Evolutionary conservation across 1,140 invertebrate species (phyloP).

Genomic region (Drosophila auraria): DNA sequence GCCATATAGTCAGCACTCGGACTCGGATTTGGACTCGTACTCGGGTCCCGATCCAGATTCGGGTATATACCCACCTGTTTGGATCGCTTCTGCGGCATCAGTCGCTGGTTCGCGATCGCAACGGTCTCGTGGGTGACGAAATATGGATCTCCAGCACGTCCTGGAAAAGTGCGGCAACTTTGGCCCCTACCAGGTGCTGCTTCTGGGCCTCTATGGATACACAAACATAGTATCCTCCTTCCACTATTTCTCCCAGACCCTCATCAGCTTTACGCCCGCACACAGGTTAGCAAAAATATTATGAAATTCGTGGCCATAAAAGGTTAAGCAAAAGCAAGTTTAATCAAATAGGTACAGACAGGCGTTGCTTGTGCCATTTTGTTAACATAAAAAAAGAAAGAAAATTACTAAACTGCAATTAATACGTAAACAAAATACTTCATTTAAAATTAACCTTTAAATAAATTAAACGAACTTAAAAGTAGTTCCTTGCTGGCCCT

Average conservation of each 20-base stretch:
- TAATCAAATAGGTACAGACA: neutral
- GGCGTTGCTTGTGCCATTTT: neutral
- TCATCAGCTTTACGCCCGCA: slow-evolving; percentile 86
- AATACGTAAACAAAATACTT: neutral
- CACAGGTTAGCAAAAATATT: slow-evolving; percentile 72
- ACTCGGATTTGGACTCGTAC: neutral
- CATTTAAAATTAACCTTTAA: no score
- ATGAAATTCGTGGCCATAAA: neutral
- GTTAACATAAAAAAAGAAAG: neutral
- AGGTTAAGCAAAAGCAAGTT: no score
- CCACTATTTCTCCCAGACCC: slow-evolving; percentile 87
- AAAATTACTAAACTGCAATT: neutral
- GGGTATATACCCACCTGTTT: slow-evolving; percentile 33
- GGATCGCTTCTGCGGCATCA: slow-evolving; percentile 18
- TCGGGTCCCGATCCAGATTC: neutral
- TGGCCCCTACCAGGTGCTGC: slow-evolving; percentile 87
- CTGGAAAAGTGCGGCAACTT: slow-evolving; percentile 87
- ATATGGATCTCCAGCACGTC: slow-evolving; percentile 87
- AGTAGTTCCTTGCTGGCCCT: neutral
- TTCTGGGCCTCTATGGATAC: slow-evolving; percentile 87
- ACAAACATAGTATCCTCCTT: slow-evolving; percentile 86
- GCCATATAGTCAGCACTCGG: neutral
- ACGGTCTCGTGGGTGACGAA: slow-evolving; percentile 10
- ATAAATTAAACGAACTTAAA: no score
- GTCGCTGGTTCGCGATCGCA: slow-evolving; percentile 34